A percentile compares a stretch with the other conserved stretches of the same genome.
phyloP scores from a whole-genome alignment of 2,113 vertebrate species.

The Motacilla alba region DNA sequence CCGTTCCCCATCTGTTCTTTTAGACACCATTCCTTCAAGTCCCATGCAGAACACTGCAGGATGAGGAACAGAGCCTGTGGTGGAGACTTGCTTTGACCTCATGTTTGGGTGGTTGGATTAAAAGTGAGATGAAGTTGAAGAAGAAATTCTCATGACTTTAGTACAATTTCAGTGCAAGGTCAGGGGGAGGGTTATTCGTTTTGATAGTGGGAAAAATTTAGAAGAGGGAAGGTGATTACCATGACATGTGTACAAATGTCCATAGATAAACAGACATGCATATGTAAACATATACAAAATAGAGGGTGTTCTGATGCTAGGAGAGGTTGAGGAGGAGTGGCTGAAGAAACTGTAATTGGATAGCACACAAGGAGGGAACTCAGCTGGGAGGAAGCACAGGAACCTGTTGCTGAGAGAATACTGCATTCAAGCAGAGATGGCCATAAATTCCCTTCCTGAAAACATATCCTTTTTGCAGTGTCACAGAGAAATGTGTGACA shows the following conservation, averaged over 20 bases:
- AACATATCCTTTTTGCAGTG: neutral
- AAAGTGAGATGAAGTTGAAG: neutral
- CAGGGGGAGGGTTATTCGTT: neutral
- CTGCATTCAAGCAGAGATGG: neutral
- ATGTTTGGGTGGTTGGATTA: neutral
- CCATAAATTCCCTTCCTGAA: neutral
- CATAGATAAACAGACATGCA: neutral
- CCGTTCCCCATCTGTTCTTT: neutral
- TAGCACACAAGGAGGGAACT: neutral
- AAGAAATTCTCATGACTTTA: neutral
- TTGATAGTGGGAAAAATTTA: neutral
- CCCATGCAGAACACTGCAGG: neutral
- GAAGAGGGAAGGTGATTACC: neutral
- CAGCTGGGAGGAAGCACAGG: neutral
- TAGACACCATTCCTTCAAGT: neutral
- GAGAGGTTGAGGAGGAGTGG: neutral
- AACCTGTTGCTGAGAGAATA: neutral
- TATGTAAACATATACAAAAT: slow-evolving; percentile 2
- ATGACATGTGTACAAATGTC: neutral
- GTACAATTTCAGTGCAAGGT: neutral
- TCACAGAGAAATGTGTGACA: neutral
- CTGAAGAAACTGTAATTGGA: neutral
- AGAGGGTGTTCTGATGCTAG: neutral
- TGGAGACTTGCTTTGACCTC: neutral
- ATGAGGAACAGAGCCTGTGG: neutral